Evolutionary conservation across 2,888 invertebrate species (phyloP).

Genomic region (Eupelmus urozonus): DNA sequence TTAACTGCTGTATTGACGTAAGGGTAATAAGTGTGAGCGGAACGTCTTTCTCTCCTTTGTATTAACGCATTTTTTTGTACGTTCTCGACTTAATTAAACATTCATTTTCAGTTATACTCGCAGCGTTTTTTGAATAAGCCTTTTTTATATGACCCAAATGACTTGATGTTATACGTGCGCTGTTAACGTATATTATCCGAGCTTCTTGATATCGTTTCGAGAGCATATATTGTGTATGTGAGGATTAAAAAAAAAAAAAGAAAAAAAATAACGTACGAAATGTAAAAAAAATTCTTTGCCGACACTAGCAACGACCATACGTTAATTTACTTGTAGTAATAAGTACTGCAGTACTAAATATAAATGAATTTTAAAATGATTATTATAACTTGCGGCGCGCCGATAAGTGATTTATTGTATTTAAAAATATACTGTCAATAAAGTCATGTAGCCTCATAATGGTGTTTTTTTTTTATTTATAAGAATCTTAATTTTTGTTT

Average conservation of each 20-base stretch:
- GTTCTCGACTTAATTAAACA: conserved; percentile 10
- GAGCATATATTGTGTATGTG: conserved; percentile 21
- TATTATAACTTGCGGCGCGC: conserved; percentile 43
- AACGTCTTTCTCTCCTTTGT: conserved; percentile 20
- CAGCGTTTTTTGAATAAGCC: conserved; percentile 19
- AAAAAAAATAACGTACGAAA: conserved; percentile 5
- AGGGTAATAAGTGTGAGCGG: conserved; percentile 28
- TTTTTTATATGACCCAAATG: conserved; percentile 27
- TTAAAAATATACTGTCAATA: conserved; percentile 69
- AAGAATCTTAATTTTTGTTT: not conserved
- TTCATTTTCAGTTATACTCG: conserved; percentile 26
- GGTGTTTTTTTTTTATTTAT: not conserved
- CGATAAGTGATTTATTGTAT: conserved; percentile 65
- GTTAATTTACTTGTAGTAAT: conserved; percentile 36
- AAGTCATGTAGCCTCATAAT: conserved; percentile 65
- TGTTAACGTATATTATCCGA: conserved; percentile 28
- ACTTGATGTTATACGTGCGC: conserved; percentile 36
- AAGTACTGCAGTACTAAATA: conserved; percentile 34
- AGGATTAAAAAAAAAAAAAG: conserved; percentile 13
- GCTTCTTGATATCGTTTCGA: conserved; percentile 21
- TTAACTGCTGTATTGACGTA: conserved; percentile 46
- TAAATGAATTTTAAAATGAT: conserved; percentile 44
- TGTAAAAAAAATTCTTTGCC: conserved; percentile 22
- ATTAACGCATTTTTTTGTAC: conserved; percentile 27
- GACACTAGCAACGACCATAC: conserved; percentile 31